Conservation (phyloP, 2,113 vertebrate genomes). For the Callospermophilus lateralis region DNA sequence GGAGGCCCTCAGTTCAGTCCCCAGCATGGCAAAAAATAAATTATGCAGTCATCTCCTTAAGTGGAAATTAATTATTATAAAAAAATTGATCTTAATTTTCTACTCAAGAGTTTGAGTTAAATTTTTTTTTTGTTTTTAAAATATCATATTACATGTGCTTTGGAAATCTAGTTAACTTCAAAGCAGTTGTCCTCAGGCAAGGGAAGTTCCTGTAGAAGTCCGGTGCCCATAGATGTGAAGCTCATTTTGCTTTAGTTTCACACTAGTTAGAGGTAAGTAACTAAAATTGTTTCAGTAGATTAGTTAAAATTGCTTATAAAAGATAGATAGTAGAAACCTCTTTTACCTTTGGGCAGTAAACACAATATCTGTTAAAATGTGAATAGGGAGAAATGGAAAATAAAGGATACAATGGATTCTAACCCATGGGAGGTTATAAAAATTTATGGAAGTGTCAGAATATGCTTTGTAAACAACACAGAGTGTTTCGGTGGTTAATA, state of each 20-base stretch:
- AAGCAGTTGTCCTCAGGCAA: background rate
- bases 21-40: background rate
- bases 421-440: background rate
- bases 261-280: background rate
- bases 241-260: background rate
- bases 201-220: background rate
- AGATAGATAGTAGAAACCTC: background rate
- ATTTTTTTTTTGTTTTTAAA: background rate
- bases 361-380: background rate
- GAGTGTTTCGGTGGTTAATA: background rate
- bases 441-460: background rate
- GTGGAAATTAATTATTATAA: background rate
- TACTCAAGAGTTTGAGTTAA: background rate
- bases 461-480: background rate
- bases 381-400: background rate
- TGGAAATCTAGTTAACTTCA: background rate
- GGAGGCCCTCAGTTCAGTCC: background rate
- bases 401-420: background rate
- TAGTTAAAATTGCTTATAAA: background rate
- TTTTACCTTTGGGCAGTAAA: background rate
- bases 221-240: background rate
- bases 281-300: background rate
- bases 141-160: background rate
- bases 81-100: background rate
- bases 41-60: background rate